A percentile compares a stretch with the other conserved stretches of the same genome.
phyloP scores from a whole-genome alignment of 2,113 vertebrate species.

The Pogona vitticeps region DNA sequence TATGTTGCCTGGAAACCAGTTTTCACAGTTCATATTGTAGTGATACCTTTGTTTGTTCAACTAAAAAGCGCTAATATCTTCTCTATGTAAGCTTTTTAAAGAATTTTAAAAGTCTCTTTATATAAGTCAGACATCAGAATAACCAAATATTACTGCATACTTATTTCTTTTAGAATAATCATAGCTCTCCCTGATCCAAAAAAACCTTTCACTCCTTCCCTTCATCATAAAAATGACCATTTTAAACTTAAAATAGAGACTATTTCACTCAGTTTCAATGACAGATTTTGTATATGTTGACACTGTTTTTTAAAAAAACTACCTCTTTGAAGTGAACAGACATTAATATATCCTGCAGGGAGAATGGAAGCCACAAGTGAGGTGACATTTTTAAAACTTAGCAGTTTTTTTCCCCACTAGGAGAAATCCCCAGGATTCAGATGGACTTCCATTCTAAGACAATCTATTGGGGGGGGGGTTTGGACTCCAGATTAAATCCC shows the following conservation, averaged over 20 bases:
- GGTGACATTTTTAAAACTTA: neutral
- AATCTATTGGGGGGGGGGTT: neutral
- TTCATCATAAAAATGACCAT: neutral
- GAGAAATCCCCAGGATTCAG: neutral
- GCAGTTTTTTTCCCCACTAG: neutral
- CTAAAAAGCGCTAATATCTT: no score
- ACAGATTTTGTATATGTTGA: neutral
- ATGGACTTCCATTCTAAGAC: neutral
- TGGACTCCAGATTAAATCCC: neutral
- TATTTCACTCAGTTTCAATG: neutral
- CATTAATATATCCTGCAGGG: neutral
- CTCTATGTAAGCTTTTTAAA: no score
- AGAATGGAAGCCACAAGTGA: neutral
- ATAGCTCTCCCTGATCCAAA: no score
- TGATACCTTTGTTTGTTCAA: no score
- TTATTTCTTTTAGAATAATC: no score
- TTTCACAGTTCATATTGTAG: no score
- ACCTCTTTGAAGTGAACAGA: neutral
- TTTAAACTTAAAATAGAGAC: neutral
- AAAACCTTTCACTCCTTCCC: neutral
- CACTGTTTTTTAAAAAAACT: neutral
- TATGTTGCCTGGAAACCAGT: no score
- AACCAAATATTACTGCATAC: no score
- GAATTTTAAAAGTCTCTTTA: no score
- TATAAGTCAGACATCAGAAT: no score